Conservation (phyloP, 2,113 vertebrate genomes). For the Noctilio leporinus region DNA sequence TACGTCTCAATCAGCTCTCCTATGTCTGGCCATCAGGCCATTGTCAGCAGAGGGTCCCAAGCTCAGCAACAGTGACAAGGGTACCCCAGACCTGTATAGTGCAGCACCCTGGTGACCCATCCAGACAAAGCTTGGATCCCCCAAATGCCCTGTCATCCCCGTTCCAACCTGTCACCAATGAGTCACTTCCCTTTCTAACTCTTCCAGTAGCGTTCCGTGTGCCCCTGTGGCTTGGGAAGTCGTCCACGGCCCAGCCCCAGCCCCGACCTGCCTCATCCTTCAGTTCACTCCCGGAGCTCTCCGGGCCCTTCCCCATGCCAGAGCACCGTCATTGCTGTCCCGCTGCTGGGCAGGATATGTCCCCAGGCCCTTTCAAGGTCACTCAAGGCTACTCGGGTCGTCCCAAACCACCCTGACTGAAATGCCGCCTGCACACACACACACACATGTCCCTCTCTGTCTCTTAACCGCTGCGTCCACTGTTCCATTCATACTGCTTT, state of each 20-base stretch:
- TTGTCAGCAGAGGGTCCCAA: no score
- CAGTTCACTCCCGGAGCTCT: background rate
- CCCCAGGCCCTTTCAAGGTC: background rate
- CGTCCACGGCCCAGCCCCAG: accelerated
- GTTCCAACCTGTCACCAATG: accelerated
- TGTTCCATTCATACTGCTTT: background rate
- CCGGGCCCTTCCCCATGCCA: background rate
- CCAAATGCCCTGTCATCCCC: background rate
- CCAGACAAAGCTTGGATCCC: background rate
- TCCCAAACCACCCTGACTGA: background rate
- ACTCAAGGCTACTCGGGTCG: background rate
- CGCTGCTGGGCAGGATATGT: no score
- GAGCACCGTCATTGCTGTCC: background rate
- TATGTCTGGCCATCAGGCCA: no score
- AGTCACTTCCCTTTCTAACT: background rate
- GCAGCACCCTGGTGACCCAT: background rate
- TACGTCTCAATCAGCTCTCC: background rate
- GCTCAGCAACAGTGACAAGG: background rate
- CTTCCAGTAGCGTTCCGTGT: background rate
- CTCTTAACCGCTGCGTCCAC: background rate
- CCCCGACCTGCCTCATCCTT: background rate
- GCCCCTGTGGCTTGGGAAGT: background rate
- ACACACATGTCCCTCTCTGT: background rate
- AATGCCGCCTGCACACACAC: background rate
- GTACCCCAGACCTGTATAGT: background rate